Conservation (phyloP, 2,797 vertebrate species). For the Erpetoichthys calabaricus region DNA sequence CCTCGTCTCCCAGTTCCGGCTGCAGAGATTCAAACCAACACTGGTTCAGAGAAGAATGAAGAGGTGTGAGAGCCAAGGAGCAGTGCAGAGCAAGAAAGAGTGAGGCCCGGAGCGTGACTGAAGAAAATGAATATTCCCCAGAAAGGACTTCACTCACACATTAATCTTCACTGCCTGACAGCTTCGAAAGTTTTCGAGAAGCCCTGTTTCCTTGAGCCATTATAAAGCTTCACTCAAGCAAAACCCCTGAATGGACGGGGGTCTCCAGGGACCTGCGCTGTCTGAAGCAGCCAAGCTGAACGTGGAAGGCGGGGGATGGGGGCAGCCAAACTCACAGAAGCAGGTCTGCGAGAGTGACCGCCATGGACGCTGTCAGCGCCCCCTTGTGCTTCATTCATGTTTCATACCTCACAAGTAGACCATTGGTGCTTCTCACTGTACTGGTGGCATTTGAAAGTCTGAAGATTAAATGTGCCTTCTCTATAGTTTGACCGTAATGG, state of each 20-base stretch:
- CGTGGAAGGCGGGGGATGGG: conserved; percentile 12
- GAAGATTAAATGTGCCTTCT: too few relatives aligned
- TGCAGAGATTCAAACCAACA: too few relatives aligned
- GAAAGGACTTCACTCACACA: conserved; percentile 39
- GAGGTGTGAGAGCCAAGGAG: not conserved
- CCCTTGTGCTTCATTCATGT: too few relatives aligned
- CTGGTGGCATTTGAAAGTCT: too few relatives aligned
- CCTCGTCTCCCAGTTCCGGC: too few relatives aligned
- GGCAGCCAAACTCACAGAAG: not conserved
- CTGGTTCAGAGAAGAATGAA: too few relatives aligned
- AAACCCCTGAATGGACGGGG: conserved; percentile 32
- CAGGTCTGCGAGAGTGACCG: too few relatives aligned
- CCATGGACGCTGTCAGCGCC: too few relatives aligned
- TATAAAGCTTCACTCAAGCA: conserved; percentile 61
- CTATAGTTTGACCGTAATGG: too few relatives aligned
- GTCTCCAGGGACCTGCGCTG: conserved; percentile 19
- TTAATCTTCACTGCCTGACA: conserved; percentile 62
- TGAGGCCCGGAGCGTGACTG: conserved; percentile 12
- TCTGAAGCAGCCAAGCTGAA: conserved; percentile 24
- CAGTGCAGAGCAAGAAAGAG: conserved; percentile 17
- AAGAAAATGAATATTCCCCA: conserved; percentile 34
- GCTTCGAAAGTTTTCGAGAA: conserved; percentile 58
- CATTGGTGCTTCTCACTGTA: too few relatives aligned
- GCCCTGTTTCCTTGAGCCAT: conserved; percentile 57
- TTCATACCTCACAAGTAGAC: too few relatives aligned